Base-by-base conservation (phyloP, 2,888 invertebrate genomes). In the Campoplex capitator region DNA sequence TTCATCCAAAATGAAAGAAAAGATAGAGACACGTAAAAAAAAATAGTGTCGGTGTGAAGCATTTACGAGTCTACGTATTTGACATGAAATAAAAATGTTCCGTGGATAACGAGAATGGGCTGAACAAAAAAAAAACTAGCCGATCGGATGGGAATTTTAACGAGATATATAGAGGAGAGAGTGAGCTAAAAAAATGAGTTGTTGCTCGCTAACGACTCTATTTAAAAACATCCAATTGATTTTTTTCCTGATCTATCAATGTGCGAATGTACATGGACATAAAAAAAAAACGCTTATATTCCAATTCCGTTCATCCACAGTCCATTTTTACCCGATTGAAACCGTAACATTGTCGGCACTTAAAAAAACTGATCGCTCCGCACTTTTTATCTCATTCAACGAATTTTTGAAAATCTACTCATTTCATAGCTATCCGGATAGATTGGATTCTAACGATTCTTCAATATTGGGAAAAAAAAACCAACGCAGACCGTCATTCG, bases 201-300 rank as follows among this genome's bases (percentile, higher is more conserved):
- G 74, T 71, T 45, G 7, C 75, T 65, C 86, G 79, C 65, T 83
- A 75, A 86, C 85, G 77, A 81, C 81, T 77, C 67, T 62, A 81
- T 76, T 71, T 62, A 70, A 86, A 85, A 85, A 85, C 35, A 83
- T 85, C 78, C 68, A 62, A 82, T 82, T 82, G 74, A 78, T 78
- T 82, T 78, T 79, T 38, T 8, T 48, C 6, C 42, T 23, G 23
- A 48, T 86, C 79, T 75, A 62, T 45, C 75, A 75, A 75, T 62
- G 16, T 62, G 45, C 16, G 62, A 23, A 78, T 51, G 38, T 65
- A 73, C 48, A 18, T 74, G 74, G 77, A 65, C 73, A 71, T 51
- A 28, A 28, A 58, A 28, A 58, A 58, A 58, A 23, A 58, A n/a
- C n/a, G 9, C 11, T 28, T 13, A 13, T 13, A 58, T 28, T 28